Base-by-base conservation (phyloP, 2,888 invertebrate genomes). In the Mythimna lalbum region DNA sequence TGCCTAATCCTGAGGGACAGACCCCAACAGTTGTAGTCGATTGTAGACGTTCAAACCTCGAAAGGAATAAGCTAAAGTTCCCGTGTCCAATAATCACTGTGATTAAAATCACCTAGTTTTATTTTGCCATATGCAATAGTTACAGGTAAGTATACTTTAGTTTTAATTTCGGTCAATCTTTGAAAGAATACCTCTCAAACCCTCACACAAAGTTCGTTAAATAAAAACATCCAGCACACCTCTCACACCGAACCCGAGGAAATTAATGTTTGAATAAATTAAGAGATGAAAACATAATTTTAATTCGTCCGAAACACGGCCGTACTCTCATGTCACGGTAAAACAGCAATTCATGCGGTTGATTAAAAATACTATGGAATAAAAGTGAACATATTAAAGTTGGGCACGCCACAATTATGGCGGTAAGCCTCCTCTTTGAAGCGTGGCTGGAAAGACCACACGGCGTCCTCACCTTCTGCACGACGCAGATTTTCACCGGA, bases 231-330 rank as follows among this genome's bases (percentile, higher is more conserved):
- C 62, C 43, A 23, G 62, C 63, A 39, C 31, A 21, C 23, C 56
- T 56, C 63, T 57, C 61, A 60, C 62, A 57, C 36, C 31, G 49
- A 49, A 74, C 56, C 57, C 31, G 57, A 52, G 66, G 31, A 73
- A 77, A 78, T 68, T 73, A 69, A 79, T 78, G 79, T 79, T 79
- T 79, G 66, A 78, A 78, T 79, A 78, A 78, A 75, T 78, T 75
- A 75, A 70, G 43, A 64, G 57, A 57, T 64, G 78, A 63, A 78
- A 70, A 78, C 61, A 70, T 70, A 64, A 74, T 75, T 78, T 79
- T 78, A 70, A 79, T 78, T 78, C 66, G 63, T 67, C 50, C 0
- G 56, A 43, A 73, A 69, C 71, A 50, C 57, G 33, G n/a, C 50
- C 63, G 55, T 7, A 19, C 60, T 69, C 56, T 12, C 56, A 19